Percentiles rank a stretch among this genome's conserved stretches.
Conservation (phyloP, 2,888 invertebrate genomes). For the Pammene fasciana region DNA sequence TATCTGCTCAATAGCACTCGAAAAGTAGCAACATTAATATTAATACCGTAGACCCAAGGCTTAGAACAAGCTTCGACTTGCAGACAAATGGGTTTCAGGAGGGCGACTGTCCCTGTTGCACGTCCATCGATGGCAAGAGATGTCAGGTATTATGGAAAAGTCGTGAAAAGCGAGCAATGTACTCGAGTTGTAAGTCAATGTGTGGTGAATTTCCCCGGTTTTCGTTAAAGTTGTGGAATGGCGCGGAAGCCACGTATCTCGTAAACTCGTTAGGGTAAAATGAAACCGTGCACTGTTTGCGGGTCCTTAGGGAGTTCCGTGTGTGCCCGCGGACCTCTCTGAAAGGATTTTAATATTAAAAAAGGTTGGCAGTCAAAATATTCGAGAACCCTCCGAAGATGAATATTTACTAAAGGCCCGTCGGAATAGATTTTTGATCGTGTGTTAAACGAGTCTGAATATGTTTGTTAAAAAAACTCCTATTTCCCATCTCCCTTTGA, state of each 20-base stretch:
- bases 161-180: conserved; percentile 9
- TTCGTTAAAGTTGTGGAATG: conserved; percentile 46
- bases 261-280: conserved; percentile 42
- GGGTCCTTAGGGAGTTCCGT: conserved; percentile 43
- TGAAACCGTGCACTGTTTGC: conserved; percentile 44
- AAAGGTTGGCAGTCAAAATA: conserved; percentile 45
- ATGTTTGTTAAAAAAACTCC: conserved; percentile 26
- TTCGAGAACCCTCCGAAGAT: conserved; percentile 40
- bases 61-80: conserved; percentile 36
- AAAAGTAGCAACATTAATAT: conserved; percentile 48
- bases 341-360: conserved; percentile 47
- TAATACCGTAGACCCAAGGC: conserved; percentile 44
- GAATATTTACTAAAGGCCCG: conserved; percentile 43
- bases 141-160: no score
- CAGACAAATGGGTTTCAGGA: conserved; percentile 32
- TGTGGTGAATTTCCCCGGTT: conserved; percentile 43
- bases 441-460: conserved; percentile 37
- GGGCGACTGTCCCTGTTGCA: conserved; percentile 17
- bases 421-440: conserved; percentile 44
- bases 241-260: conserved; percentile 46
- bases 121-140: conserved; percentile 6
- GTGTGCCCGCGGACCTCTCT: conserved; percentile 26
- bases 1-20: conserved; percentile 41
- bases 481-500: not conserved
- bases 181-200: conserved; percentile 13